Conservation (phyloP, 2,113 vertebrate species). For the Pantherophis guttatus region DNA sequence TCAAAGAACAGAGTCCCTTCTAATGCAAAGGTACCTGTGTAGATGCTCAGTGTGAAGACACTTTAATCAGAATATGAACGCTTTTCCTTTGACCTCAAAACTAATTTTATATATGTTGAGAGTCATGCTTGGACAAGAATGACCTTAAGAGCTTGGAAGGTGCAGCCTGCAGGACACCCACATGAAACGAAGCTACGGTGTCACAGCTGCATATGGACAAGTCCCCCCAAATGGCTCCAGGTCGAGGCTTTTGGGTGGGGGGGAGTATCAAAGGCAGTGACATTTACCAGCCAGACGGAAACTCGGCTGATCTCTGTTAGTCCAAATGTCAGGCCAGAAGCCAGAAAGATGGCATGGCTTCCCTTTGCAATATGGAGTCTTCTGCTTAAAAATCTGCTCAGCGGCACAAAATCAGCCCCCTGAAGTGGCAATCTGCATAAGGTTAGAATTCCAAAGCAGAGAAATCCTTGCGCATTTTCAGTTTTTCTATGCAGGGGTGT, state of each 20-base stretch:
- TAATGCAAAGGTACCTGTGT: not conserved
- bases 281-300: not conserved
- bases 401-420: not conserved
- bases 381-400: not conserved
- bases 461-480: not conserved
- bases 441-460: not conserved
- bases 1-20: not conserved
- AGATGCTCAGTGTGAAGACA: not conserved
- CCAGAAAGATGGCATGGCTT: not conserved
- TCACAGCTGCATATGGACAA: not conserved
- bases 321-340: not conserved
- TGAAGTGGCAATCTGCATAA: not conserved
- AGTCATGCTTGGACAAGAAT: not conserved
- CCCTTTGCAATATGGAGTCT: not conserved
- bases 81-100: not conserved
- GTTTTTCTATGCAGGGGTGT: not conserved
- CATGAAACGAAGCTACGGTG: not conserved
- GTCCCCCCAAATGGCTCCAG: not conserved
- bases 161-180: not conserved
- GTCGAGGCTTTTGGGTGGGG: not conserved
- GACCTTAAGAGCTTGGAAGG: not conserved
- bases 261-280: no score
- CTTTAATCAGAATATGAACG: not conserved
- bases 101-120: not conserved
- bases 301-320: not conserved